Percentiles rank a stretch among this genome's conserved stretches.
These are phyloP conservation scores for Alouatta palliata DNA, from an alignment of 2,113 vertebrate genomes.

Conservation along the genomic window DNA sequence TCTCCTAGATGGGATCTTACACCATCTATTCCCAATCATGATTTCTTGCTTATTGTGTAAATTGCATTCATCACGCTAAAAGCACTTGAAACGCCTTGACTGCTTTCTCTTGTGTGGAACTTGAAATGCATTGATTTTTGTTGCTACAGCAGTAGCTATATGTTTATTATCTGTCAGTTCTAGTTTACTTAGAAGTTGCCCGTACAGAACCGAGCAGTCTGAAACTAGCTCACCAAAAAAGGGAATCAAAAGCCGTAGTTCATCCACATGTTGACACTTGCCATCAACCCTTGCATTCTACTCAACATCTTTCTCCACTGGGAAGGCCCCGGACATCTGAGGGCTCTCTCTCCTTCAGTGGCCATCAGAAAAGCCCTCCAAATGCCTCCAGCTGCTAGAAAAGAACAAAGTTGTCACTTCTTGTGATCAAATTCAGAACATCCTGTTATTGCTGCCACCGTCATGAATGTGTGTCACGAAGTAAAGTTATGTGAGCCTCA, in stretches of 20 bases:
- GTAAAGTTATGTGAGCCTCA: not conserved
- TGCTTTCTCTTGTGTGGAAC: slow-evolving; percentile 76
- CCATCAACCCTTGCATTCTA: slow-evolving; percentile 40
- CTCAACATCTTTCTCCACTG: slow-evolving; percentile 58
- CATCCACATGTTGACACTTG: slow-evolving; percentile 63
- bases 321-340: slow-evolving; percentile 44
- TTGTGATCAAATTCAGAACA: not conserved
- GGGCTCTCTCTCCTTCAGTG: slow-evolving; percentile 48
- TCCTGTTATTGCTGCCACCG: not conserved
- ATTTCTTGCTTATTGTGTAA: slow-evolving; percentile 75
- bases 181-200: slow-evolving; percentile 75
- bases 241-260: slow-evolving; percentile 54
- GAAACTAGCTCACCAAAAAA: slow-evolving; percentile 67
- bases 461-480: not conserved
- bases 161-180: slow-evolving; percentile 83
- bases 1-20: slow-evolving; percentile 49
- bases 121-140: slow-evolving; percentile 80
- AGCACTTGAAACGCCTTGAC: slow-evolving; percentile 72
- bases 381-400: not conserved
- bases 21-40: slow-evolving; percentile 62
- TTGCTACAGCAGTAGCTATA: slow-evolving; percentile 70
- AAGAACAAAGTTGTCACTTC: not conserved
- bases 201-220: slow-evolving; percentile 65
- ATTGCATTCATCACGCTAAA: slow-evolving; percentile 80
- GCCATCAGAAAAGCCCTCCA: not conserved